Percentiles rank a stretch among this genome's conserved stretches.
Evolutionary conservation across 2,113 vertebrate genomes (phyloP).

Genomic region (Prinia subflava): DNA sequence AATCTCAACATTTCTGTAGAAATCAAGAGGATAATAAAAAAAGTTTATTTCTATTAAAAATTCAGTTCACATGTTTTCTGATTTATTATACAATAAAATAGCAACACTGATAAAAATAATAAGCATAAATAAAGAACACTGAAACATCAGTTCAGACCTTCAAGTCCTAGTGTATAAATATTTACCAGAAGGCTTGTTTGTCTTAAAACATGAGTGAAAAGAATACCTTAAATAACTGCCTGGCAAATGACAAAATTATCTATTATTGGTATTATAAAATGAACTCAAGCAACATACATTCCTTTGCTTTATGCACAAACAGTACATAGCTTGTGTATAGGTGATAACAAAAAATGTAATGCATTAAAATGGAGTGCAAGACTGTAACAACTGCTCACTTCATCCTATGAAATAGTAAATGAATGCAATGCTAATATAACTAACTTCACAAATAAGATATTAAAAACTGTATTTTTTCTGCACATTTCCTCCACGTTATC

Average conservation of each 20-base stretch:
- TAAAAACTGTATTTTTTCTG: not conserved
- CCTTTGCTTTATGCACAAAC: not conserved
- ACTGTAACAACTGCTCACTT: not conserved
- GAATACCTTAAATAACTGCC: not conserved
- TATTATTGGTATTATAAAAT: not conserved
- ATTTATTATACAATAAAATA: not conserved
- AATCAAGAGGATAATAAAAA: not conserved
- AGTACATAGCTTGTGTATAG: not conserved
- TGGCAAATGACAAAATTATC: not conserved
- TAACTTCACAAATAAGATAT: not conserved
- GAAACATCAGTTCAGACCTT: not conserved
- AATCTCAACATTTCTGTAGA: not conserved
- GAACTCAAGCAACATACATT: not conserved
- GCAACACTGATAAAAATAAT: fast-evolving
- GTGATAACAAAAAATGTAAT: not conserved
- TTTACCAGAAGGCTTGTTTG: not conserved
- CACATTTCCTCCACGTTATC: not conserved
- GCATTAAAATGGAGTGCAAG: not conserved
- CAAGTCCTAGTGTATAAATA: not conserved
- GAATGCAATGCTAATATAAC: not conserved
- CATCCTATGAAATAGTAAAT: not conserved
- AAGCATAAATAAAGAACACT: not conserved
- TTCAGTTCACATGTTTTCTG: not conserved
- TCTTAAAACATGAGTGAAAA: not conserved
- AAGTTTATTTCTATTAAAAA: not conserved